Evolutionary conservation across 64 coral and sea anemone genomes (phyloP), one percentile per base, ranked within the genome.

Genomic region (Porites australiensis): DNA sequence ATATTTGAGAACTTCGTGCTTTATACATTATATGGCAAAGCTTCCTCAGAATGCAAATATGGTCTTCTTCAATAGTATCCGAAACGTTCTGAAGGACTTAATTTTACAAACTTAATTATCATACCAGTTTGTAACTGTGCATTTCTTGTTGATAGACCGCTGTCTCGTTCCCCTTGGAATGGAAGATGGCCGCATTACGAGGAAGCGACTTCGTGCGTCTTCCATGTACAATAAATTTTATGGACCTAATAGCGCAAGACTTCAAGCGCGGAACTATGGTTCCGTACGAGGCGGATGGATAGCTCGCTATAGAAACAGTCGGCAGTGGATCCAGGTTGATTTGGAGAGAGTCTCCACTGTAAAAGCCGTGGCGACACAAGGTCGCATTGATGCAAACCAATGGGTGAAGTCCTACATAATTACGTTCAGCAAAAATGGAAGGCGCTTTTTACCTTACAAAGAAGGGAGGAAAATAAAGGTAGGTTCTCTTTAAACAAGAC

Each of bases 301-400:
- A 2, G 88, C 95, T 15, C 27, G 68, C n/a, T n/a, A 72, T 16
- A 94, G 86, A 44, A 96, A 96, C 88, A 74, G 51, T 14, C 66
- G 77, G 11, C 95, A 96, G 46, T 96, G 88, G 86, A 86, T 96
- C 23, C 95, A 96, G 66, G 92, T 94, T 4, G 66, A 90, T 16
- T 77, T 90, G 46, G 74, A 70, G 23, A 86, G 64, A 57, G 82
- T 74, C 45, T 79, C 67, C 6, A 96, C 50, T 49, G 16, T 96
- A 14, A 75, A 79, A 12, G 82, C 87, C 37, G 91, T 96, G 60
- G 77, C 69, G 37, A 96, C 94, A 27, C 94, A 96, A 47, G 89
- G 89, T 3, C 54, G 94, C 27, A 77, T 64, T 11, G 87, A 96
- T 57, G 51, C 66, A 8, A 18, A 66, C 12, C 90, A 96, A 27